A percentile compares a stretch with the other conserved stretches of the same genome.
Conservation (phyloP, 2,113 vertebrate species). For the Tamias sibiricus region DNA sequence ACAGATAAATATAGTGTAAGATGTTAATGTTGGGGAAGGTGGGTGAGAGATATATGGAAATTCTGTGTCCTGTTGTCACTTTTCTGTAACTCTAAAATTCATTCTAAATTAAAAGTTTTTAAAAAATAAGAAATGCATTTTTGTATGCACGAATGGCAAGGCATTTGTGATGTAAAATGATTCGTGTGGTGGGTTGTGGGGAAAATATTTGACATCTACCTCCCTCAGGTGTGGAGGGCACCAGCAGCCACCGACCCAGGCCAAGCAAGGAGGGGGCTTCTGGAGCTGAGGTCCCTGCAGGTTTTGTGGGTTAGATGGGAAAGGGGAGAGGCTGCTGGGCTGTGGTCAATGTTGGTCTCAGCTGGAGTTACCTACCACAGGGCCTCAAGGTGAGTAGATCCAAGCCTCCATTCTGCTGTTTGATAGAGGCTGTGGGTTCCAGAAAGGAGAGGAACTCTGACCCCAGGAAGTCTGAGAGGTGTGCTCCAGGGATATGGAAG, state of each 20-base stretch:
- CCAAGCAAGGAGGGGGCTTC: neutral
- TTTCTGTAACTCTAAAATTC: constrained; percentile 44
- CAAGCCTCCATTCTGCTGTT: neutral
- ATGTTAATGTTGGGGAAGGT: neutral
- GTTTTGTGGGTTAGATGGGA: neutral
- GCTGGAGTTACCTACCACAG: neutral
- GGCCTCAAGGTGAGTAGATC: too few species aligned
- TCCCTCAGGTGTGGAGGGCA: neutral
- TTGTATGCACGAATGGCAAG: neutral
- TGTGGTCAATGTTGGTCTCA: neutral
- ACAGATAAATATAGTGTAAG: neutral
- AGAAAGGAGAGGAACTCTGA: neutral
- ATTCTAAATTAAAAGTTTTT: neutral
- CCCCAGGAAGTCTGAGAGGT: neutral
- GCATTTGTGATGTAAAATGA: neutral
- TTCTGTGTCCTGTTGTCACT: neutral
- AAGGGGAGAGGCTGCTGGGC: neutral
- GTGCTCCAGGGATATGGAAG: neutral
- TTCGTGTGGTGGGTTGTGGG: neutral
- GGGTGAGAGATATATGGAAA: neutral
- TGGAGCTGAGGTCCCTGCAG: neutral
- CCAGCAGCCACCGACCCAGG: neutral
- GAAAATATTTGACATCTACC: neutral
- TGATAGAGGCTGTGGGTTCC: neutral
- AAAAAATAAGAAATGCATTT: neutral